Conservation (phyloP, 1,140 invertebrate genomes). For the Formica exsecta region DNA sequence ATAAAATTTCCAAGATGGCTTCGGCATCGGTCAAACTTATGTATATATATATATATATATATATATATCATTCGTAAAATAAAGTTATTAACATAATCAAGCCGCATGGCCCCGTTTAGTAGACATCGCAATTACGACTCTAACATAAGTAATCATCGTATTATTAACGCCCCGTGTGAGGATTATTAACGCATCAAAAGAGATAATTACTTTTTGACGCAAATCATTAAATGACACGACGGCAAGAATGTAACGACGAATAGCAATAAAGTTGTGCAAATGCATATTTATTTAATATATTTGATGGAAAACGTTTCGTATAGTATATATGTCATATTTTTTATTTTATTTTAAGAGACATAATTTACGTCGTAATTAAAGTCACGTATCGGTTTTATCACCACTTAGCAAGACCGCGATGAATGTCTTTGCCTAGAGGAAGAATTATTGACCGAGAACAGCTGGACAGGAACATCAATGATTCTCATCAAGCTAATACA, state of each 20-base stretch:
- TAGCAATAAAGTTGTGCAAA: background rate
- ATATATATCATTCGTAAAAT: constrained; percentile 46
- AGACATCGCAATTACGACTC: constrained; percentile 42
- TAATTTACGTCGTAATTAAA: constrained; percentile 30
- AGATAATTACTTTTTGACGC: constrained; percentile 9
- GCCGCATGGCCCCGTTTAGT: constrained; percentile 1
- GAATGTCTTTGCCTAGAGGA: constrained; percentile 19
- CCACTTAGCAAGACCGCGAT: background rate
- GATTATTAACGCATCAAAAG: background rate
- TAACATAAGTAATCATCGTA: background rate
- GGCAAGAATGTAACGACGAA: background rate
- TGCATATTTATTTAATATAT: background rate
- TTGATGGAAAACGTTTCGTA: no score
- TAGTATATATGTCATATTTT: background rate
- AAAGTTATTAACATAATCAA: constrained; percentile 64
- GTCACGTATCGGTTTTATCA: background rate
- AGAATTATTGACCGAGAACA: constrained; percentile 25
- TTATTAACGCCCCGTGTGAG: background rate
- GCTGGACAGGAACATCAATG: constrained; percentile 13
- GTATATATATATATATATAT: no score
- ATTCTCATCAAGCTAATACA: constrained; percentile 53
- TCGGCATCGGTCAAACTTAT: constrained; percentile 42
- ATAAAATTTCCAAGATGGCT: constrained; percentile 64
- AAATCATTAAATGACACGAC: background rate
- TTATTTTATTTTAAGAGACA: background rate